Base-by-base conservation (phyloP, 2,888 invertebrate species). In the Sarcophaga subvicina region DNA sequence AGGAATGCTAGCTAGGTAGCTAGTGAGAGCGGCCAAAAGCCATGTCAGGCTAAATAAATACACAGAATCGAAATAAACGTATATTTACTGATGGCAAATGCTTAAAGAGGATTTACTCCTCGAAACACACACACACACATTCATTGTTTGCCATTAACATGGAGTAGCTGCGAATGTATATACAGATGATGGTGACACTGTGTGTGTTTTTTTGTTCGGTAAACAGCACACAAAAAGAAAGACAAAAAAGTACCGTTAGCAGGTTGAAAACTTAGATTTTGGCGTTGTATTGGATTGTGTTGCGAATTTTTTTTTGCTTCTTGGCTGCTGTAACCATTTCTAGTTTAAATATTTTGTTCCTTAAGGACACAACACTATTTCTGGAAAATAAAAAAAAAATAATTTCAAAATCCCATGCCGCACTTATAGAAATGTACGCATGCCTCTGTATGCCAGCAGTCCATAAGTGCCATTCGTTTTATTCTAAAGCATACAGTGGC, bases 251-350 rank as follows among this genome's bases (percentile, higher is more conserved):
- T 63, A 27, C 63, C 14, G 54, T 70, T 85, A 17, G 63, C 47
- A 70, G 73, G 78, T 81, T 81, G 59, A 66, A 70, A 76, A 80
- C 67, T 73, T 77, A 49, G 62, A 78, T 75, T n/a, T 77, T 85
- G 78, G 69, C 79, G 72, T 79, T 37, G 37, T 37, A 37, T 37
- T 37, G 37, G 64, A 27, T 54, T 82, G 25, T 22, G 45, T 62
- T 80, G 66, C 47, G 37, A 69, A 47, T 54, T 82, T 22, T 22
- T 37, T 62, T 80, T 62, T 37, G 47, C 20, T 75, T 67, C 77
- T 86, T 86, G 83, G 86, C 86, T 80, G 80, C 76, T 73, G 60
- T 73, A 77, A 69, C 49, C 64, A 25, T 80, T 83, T 77, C 72
- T 60, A 80, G 63, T 83, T 54, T 86, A 76, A 83, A 83, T 71